phyloP scores from a whole-genome alignment of 2,888 invertebrate genomes.

The Drosophila bunnanda region DNA sequence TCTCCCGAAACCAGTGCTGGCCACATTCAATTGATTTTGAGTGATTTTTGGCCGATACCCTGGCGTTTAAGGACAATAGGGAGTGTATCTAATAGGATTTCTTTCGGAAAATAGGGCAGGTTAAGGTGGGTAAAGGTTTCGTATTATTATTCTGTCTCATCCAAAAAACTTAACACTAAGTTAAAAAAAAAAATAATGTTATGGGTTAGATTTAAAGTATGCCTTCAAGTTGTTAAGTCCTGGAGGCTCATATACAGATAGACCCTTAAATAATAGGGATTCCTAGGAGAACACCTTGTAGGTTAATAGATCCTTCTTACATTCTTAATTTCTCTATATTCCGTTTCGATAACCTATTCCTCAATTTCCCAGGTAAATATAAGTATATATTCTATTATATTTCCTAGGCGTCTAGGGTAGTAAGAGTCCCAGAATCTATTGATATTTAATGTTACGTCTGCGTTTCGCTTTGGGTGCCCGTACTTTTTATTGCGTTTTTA shows the following conservation, averaged over 20 bases:
- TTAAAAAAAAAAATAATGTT: too few relatives aligned
- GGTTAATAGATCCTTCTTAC: neutral
- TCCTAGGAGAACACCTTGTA: neutral
- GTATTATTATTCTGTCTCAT: too few relatives aligned
- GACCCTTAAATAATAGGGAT: too few relatives aligned
- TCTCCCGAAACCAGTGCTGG: conserved; percentile 46
- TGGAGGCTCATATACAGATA: too few relatives aligned
- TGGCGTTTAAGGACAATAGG: neutral
- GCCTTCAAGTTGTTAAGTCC: too few relatives aligned
- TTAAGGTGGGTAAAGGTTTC: neutral
- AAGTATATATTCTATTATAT: neutral
- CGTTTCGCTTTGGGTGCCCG: conserved; percentile 42
- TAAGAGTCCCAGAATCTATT: conserved; percentile 28
- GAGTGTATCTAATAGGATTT: neutral
- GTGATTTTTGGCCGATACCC: conserved; percentile 51
- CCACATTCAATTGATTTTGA: conserved; percentile 73
- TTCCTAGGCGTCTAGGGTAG: conserved; percentile 35
- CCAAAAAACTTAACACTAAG: too few relatives aligned
- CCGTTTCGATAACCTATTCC: neutral
- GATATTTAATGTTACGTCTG: conserved; percentile 37
- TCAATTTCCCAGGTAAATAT: neutral
- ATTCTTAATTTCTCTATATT: neutral
- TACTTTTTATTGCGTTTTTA: conserved; percentile 77
- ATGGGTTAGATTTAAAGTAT: too few relatives aligned
- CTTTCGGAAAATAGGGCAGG: neutral